Conservation (phyloP, 2,888 invertebrate genomes). For the Barypeithes pellucidus region DNA sequence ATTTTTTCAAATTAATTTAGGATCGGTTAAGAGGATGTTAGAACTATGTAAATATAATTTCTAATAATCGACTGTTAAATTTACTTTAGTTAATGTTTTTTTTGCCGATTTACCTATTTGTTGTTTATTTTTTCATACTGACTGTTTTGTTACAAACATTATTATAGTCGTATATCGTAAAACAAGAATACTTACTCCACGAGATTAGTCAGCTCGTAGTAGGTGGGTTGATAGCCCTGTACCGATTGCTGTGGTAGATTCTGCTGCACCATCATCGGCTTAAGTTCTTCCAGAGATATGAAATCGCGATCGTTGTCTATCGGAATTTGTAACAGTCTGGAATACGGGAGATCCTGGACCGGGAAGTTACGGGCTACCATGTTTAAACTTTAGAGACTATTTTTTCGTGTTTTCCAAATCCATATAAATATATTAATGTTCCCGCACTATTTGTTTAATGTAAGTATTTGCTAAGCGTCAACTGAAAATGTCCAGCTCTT, state of each 20-base stretch:
- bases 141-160: too few species aligned
- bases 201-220: constrained; percentile 67
- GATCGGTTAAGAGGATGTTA: too few species aligned
- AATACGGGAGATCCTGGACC: constrained; percentile 68
- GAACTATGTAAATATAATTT: too few species aligned
- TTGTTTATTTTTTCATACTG: too few species aligned
- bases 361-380: constrained; percentile 70
- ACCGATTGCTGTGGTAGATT: constrained; percentile 57
- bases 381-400: constrained; percentile 18
- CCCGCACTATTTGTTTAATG: too few species aligned
- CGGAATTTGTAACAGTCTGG: constrained; percentile 68
- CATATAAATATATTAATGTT: neutral
- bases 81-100: too few species aligned
- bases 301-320: constrained; percentile 68
- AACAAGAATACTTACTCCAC: constrained; percentile 69
- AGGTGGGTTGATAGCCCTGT: constrained; percentile 65
- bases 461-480: too few species aligned
- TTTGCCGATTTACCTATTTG: too few species aligned
- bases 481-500: too few species aligned
- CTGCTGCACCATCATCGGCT: constrained; percentile 65
- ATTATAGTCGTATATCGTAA: too few species aligned
- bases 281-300: constrained; percentile 69
- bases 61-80: too few species aligned
- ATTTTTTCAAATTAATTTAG: too few species aligned
- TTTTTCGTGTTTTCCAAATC: neutral